phyloP scores from a whole-genome alignment of 1,140 invertebrate species.

The Pseudachorutes palmiensis region DNA sequence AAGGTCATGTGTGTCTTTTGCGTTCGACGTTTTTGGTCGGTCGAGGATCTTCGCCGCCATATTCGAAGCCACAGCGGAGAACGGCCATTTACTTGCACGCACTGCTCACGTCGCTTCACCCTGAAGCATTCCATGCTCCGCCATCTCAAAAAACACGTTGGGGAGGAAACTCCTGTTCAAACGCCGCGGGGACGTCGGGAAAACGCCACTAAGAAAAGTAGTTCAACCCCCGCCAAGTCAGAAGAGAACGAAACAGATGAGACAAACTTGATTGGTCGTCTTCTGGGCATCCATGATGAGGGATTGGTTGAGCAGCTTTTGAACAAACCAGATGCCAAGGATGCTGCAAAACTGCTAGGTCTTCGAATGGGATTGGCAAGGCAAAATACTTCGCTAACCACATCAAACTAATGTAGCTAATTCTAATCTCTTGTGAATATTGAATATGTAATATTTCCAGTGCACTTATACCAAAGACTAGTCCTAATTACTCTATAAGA shows the following conservation, averaged over 20 bases:
- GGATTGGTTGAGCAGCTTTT: conserved; percentile 79
- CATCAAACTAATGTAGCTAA: not conserved
- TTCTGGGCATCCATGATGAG: conserved; percentile 75
- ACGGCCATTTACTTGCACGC: conserved; percentile 61
- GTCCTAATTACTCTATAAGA: not conserved
- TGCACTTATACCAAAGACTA: conserved; percentile 8
- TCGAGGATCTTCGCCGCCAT: conserved; percentile 81
- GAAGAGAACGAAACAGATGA: not conserved
- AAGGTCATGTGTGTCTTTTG: conserved; percentile 88
- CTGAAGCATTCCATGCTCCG: conserved; percentile 89
- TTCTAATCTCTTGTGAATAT: not conserved
- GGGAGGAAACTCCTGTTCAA: not conserved
- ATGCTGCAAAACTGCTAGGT: conserved; percentile 76
- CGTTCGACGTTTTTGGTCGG: conserved; percentile 83
- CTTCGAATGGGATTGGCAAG: conserved; percentile 7
- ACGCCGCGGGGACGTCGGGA: not conserved
- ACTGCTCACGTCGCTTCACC: conserved; percentile 69
- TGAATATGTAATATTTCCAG: not conserved
- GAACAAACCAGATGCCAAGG: conserved; percentile 64
- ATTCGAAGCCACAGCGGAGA: conserved; percentile 83
- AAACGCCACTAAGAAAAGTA: not conserved
- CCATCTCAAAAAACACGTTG: conserved; percentile 71
- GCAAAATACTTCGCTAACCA: conserved; percentile 1
- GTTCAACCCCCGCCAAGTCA: not conserved
- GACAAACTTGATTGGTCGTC: conserved; percentile 71